Evolutionary conservation across 2,888 invertebrate genomes (phyloP), one percentile per base, ranked within the genome.

Genomic region (Blera fallax): DNA sequence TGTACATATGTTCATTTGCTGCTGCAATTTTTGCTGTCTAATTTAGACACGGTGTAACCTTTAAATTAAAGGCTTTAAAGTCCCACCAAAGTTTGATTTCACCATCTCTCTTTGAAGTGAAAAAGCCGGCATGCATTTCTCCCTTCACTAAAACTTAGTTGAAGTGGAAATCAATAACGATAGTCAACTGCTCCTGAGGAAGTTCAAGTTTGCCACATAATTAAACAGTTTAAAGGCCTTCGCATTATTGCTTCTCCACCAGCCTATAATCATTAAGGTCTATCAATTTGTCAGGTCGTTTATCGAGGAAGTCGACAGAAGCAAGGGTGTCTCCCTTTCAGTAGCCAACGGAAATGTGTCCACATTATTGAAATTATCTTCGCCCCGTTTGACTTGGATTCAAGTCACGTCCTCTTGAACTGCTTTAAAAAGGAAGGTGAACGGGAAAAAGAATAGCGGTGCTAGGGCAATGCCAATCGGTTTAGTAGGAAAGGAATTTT

Each of bases 201-300:
- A 58, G 77, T 29, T 82, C 45, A 65, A 72, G 77, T 77, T 72
- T 77, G 65, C 72, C 77, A 67, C 82, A 77, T 82, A 82, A 82
- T 82, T 82, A 82, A 82, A 77, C 77, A 82, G 72, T 72, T 82
- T 77, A 82, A 82, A 72, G 58, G 56, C 56, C 72, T 52, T 29
- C 27, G 60, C 58, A 77, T 77, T 72, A 82, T 72, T 52, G 70
- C 77, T 77, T 43, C 52, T 54, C 24, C 52, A 43, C 14, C 82
- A 77, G 65, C 65, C 73, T 60, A 80, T 80, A 80, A 80, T 69
- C 82, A 77, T 82, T 72, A 77, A 65, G 77, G 58, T 77, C 77
- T 77, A 77, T 82, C 82, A 72, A 78, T 73, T 83, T 83, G 78
- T 83, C 78, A 78, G 52, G 58, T 82, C 82, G 77, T 82, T 82